Evolutionary conservation across 2,888 invertebrate genomes (phyloP).

Genomic region (Magallana nippona): DNA sequence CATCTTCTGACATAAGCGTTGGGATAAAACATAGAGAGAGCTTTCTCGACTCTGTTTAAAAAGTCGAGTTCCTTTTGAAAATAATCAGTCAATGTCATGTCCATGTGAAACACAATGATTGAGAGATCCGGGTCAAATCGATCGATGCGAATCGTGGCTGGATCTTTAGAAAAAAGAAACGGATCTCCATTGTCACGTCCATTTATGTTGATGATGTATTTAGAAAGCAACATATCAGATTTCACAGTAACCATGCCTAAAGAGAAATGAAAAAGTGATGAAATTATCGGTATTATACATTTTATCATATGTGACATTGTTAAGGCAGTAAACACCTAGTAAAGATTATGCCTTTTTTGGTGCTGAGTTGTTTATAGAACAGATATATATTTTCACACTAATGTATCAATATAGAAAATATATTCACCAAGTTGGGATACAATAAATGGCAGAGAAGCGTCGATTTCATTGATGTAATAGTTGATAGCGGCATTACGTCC

Average conservation of each 20-base stretch:
- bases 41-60: constrained; percentile 58
- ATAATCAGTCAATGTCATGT: constrained; percentile 57
- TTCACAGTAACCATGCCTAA: background rate
- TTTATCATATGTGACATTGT: too few species aligned
- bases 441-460: too few species aligned
- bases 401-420: too few species aligned
- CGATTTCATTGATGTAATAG: too few species aligned
- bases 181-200: constrained; percentile 66
- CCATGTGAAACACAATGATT: constrained; percentile 57
- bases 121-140: constrained; percentile 64
- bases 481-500: too few species aligned
- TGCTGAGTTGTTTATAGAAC: too few species aligned
- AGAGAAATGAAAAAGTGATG: too few species aligned
- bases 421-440: too few species aligned
- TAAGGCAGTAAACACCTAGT: too few species aligned
- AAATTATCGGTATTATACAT: too few species aligned
- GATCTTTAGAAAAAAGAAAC: constrained; percentile 49
- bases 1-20: constrained; percentile 61
- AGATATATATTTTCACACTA: too few species aligned
- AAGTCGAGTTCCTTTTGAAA: constrained; percentile 56
- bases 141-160: constrained; percentile 67
- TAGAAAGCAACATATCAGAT: background rate
- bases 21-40: constrained; percentile 56
- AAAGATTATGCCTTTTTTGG: too few species aligned
- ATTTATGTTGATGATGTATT: constrained; percentile 59